phyloP scores from a whole-genome alignment of 2,797 vertebrate genomes.

The Botia almorhae region DNA sequence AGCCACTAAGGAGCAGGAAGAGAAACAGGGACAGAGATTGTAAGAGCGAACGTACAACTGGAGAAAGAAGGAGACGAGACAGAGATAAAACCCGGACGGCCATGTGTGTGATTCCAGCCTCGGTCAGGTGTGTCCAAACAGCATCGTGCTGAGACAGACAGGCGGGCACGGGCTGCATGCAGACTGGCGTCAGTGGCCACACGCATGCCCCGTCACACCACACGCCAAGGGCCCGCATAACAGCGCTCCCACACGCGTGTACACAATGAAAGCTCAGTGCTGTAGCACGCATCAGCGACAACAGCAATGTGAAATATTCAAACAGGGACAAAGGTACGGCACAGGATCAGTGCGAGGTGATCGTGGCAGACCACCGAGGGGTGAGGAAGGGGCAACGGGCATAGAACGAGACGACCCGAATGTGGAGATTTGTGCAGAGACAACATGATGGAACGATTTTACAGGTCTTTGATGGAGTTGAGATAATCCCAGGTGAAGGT shows the following conservation, averaged over 20 bases:
- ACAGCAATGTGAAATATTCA: conserved; percentile 84
- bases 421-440: conserved; percentile 12
- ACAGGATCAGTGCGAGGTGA: conserved; percentile 53
- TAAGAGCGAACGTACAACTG: conserved; percentile 19
- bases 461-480: conserved; percentile 18
- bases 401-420: conserved; percentile 13
- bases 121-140: conserved; percentile 78
- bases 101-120: conserved; percentile 62
- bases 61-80: conserved; percentile 35
- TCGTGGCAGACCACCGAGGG: conserved; percentile 52
- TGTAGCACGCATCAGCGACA: conserved; percentile 80
- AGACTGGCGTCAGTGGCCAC: conserved; percentile 78
- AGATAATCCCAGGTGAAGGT: conserved; percentile 28
- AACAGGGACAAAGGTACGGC: conserved; percentile 75
- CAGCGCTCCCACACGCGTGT: conserved; percentile 75
- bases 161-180: conserved; percentile 70
- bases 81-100: conserved; percentile 51
- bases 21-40: conserved; percentile 57
- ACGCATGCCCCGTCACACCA: conserved; percentile 69
- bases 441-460: conserved; percentile 20
- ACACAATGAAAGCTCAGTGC: conserved; percentile 81
- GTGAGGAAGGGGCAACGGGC: conserved; percentile 38
- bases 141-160: conserved; percentile 62
- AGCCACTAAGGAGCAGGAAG: not conserved
- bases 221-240: conserved; percentile 77